These are phyloP conservation scores for Hypotaenidia philippensis DNA, from an alignment of 2,797 vertebrate species.

Conservation along the genomic window DNA sequence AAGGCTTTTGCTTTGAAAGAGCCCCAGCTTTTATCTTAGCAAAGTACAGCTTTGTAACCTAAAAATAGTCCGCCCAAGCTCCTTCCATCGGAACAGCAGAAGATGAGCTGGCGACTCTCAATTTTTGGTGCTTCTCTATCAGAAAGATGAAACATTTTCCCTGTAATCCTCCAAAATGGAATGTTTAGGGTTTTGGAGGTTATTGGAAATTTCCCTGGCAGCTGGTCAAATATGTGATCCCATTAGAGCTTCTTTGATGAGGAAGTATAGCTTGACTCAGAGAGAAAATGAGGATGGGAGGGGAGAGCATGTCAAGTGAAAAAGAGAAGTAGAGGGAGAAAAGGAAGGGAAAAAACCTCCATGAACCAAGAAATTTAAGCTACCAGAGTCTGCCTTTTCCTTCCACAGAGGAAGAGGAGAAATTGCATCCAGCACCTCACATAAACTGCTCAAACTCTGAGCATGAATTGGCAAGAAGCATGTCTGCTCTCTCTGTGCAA, in stretches of 20 bases:
- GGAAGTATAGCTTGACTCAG: slow-evolving; percentile 55
- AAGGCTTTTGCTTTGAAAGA: slow-evolving; percentile 69
- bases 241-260: slow-evolving; percentile 72
- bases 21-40: slow-evolving; percentile 68
- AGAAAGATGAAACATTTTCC: slow-evolving; percentile 67
- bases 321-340: slow-evolving; percentile 19
- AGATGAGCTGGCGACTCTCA: slow-evolving; percentile 65
- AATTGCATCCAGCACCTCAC: slow-evolving; percentile 67
- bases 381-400: slow-evolving; percentile 45
- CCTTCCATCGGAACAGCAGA: slow-evolving; percentile 57
- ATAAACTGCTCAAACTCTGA: slow-evolving; percentile 50
- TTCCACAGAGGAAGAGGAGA: slow-evolving; percentile 64
- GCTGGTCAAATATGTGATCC: slow-evolving; percentile 66
- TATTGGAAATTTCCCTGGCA: slow-evolving; percentile 75
- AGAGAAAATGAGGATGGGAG: slow-evolving; percentile 38
- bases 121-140: slow-evolving; percentile 68
- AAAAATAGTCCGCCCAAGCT: slow-evolving; percentile 65
- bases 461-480: slow-evolving; percentile 33
- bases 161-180: slow-evolving; percentile 72
- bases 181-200: slow-evolving; percentile 55
- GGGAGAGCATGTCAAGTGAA: not conserved
- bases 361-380: slow-evolving; percentile 69
- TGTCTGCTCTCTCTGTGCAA: not conserved
- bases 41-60: slow-evolving; percentile 72
- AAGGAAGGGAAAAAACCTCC: slow-evolving; percentile 53